phyloP scores from a whole-genome alignment of 2,888 invertebrate genomes.

The Drosophila parthenogenetica region DNA sequence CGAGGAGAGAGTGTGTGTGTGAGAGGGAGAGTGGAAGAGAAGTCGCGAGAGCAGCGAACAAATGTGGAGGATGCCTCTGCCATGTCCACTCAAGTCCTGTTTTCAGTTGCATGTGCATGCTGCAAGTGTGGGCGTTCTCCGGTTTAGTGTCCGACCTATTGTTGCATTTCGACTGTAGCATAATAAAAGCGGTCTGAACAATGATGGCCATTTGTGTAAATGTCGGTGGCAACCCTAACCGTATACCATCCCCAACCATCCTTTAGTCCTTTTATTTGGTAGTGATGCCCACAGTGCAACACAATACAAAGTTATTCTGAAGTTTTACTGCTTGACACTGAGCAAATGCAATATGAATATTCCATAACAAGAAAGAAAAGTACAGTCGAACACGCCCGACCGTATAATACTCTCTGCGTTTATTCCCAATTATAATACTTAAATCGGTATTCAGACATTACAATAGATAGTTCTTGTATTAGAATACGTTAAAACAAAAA shows the following conservation, averaged over 20 bases:
- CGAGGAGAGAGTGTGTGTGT: not conserved
- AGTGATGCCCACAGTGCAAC: no score
- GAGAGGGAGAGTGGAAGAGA: not conserved
- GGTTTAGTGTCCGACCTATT: constrained; percentile 52
- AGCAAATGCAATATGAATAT: no score
- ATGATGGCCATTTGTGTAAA: constrained; percentile 62
- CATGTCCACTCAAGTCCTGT: constrained; percentile 11
- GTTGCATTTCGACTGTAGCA: constrained; percentile 57
- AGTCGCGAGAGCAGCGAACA: constrained; percentile 37
- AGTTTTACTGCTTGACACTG: no score
- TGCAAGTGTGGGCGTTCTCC: constrained; percentile 8
- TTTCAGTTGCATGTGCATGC: constrained; percentile 4
- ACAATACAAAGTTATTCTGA: no score
- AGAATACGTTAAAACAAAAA: no score
- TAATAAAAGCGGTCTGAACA: constrained; percentile 45
- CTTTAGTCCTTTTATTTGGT: no score
- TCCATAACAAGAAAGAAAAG: no score
- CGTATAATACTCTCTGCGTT: no score
- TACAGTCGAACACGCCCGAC: no score
- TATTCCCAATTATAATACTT: no score
- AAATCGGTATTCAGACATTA: no score
- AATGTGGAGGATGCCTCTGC: constrained; percentile 11
- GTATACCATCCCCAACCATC: not conserved
- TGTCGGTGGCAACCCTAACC: constrained; percentile 38
- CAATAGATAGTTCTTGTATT: no score